Percentiles rank a stretch among this genome's conserved stretches.
Evolutionary conservation across 1,140 invertebrate genomes (phyloP).

Genomic region (Colletes gigas): DNA sequence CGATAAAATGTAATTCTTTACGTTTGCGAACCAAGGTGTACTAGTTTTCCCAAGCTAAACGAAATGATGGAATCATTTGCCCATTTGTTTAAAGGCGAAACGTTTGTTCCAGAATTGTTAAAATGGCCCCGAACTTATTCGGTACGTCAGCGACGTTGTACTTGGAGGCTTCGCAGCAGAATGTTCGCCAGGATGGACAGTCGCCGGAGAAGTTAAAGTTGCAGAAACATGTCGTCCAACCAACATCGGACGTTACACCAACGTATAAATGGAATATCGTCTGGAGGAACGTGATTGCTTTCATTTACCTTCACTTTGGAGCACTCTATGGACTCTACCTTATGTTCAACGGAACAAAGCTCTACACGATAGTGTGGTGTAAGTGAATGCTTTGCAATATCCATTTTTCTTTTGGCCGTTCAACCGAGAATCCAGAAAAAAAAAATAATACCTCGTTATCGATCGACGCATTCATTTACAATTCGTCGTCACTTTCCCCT

Average conservation of each 20-base stretch:
- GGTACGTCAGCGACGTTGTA: slow-evolving; percentile 77
- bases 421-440: no score
- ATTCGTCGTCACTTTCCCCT: no score
- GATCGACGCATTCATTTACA: no score
- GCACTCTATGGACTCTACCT: slow-evolving; percentile 85
- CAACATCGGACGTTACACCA: slow-evolving; percentile 50
- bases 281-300: slow-evolving; percentile 87
- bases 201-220: slow-evolving; percentile 25
- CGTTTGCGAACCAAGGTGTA: no score
- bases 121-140: slow-evolving; percentile 80
- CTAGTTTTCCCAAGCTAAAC: no score
- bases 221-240: slow-evolving; percentile 49
- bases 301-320: slow-evolving; percentile 84
- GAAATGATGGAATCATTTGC: no score
- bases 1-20: no score
- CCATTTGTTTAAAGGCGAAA: background rate
- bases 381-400: slow-evolving; percentile 66
- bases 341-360: slow-evolving; percentile 79
- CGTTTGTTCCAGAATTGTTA: slow-evolving; percentile 51
- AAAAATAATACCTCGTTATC: no score
- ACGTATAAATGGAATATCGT: slow-evolving; percentile 85
- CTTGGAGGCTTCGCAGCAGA: slow-evolving; percentile 77
- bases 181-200: slow-evolving; percentile 64
- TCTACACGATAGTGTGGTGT: slow-evolving; percentile 82
- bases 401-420: no score